Percentiles rank a stretch among this genome's conserved stretches.
phyloP scores from a whole-genome alignment of 2,797 vertebrate genomes.

The Pseudomugil gertrudae region DNA sequence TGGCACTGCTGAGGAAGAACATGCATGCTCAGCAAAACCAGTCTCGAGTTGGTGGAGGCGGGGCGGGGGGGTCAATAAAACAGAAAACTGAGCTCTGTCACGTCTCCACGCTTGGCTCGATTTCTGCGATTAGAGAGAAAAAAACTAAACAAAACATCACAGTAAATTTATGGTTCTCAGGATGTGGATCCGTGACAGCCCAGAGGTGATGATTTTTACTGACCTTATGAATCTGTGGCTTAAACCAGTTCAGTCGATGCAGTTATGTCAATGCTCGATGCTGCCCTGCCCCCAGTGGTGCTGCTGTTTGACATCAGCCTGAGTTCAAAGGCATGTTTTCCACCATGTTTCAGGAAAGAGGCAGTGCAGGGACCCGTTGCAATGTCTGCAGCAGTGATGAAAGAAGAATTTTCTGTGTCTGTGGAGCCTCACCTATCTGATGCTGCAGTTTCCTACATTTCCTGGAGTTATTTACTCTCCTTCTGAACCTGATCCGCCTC shows the following conservation, averaged over 20 bases:
- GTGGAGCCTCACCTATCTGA: conserved; percentile 8
- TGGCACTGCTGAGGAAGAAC: conserved; percentile 43
- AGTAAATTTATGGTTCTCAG: conserved; percentile 10
- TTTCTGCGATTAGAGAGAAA: conserved; percentile 16
- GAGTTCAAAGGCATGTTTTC: conserved; percentile 23
- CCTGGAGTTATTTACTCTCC: conserved; percentile 41
- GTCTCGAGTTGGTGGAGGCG: conserved; percentile 1
- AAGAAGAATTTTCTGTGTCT: conserved; percentile 15
- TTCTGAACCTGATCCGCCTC: conserved; percentile 22
- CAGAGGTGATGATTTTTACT: neutral
- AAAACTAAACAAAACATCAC: neutral
- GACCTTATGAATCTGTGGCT: conserved; percentile 23
- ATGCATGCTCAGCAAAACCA: conserved; percentile 55
- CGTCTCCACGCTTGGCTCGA: conserved; percentile 32
- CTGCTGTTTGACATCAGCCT: conserved; percentile 30
- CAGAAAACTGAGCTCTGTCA: conserved; percentile 45
- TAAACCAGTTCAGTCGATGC: conserved; percentile 35
- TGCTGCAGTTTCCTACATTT: conserved; percentile 16
- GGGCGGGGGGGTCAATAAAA: conserved; percentile 24
- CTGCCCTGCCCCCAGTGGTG: conserved; percentile 10
- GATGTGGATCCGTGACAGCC: conserved; percentile 19
- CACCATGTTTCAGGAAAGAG: conserved; percentile 21
- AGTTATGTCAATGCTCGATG: conserved; percentile 24
- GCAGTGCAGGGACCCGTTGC: conserved; percentile 1
- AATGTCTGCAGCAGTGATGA: conserved; percentile 4